These are phyloP conservation scores for Mantis religiosa DNA, from an alignment of 2,888 invertebrate species.

Conservation along the genomic window DNA sequence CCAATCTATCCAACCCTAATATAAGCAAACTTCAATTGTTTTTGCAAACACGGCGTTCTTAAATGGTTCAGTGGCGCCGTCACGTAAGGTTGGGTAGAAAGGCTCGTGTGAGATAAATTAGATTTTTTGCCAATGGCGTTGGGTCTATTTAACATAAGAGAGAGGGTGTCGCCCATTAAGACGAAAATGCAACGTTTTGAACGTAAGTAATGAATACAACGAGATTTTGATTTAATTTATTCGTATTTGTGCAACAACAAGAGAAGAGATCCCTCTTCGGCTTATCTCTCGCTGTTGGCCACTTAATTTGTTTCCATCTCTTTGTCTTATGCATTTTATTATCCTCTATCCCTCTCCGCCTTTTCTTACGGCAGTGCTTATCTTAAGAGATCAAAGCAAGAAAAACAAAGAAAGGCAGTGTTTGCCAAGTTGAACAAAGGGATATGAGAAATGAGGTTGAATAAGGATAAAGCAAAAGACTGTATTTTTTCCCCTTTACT, in stretches of 20 bases:
- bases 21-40: too few relatives aligned
- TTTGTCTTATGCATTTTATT: neutral
- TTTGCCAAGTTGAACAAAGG: neutral
- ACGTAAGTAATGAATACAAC: too few relatives aligned
- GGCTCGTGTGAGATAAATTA: too few relatives aligned
- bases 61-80: too few relatives aligned
- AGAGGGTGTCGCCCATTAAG: too few relatives aligned
- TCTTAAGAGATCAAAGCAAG: neutral
- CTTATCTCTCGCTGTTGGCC: neutral
- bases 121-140: too few relatives aligned
- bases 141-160: too few relatives aligned
- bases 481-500: neutral
- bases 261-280: neutral
- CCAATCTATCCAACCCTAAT: too few relatives aligned
- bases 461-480: neutral
- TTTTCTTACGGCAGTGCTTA: neutral
- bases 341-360: neutral
- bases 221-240: neutral
- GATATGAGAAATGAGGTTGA: neutral
- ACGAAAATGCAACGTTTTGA: too few relatives aligned
- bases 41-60: too few relatives aligned
- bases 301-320: neutral
- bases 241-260: neutral
- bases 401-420: neutral
- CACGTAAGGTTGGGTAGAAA: too few relatives aligned